Conservation (phyloP, 2,113 vertebrate species). For the Sterrhoptilus dennistouni region DNA sequence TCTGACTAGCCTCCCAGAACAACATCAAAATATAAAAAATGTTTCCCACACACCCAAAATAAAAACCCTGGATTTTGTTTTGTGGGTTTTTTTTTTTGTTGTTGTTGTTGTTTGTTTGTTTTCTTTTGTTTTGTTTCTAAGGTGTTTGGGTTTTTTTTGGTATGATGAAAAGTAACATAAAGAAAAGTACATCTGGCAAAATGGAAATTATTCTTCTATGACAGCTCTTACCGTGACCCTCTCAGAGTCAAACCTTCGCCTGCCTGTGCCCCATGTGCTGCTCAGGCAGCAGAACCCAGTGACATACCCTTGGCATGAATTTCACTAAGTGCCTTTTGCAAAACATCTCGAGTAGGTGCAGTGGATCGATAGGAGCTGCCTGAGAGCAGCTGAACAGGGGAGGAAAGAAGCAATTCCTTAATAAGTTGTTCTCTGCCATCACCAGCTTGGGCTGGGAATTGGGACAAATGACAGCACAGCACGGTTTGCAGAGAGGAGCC, state of each 20-base stretch:
- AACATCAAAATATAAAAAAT: not conserved
- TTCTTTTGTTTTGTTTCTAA: too few species aligned
- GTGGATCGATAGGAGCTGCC: not conserved
- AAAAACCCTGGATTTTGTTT: rapidly evolving
- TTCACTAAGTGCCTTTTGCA: not conserved
- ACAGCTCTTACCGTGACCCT: not conserved
- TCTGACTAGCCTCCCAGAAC: not conserved
- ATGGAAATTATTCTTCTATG: not conserved
- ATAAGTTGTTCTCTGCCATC: not conserved
- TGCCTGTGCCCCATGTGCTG: not conserved
- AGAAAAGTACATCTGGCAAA: not conserved
- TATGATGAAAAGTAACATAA: too few species aligned
- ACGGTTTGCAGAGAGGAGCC: not conserved
- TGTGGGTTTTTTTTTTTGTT: not conserved
- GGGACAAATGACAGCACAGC: not conserved
- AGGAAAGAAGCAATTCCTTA: slow-evolving; percentile 5
- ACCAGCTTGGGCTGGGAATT: not conserved
- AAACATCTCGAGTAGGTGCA: not conserved
- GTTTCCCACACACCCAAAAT: not conserved
- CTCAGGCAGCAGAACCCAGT: not conserved
- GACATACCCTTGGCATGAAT: not conserved
- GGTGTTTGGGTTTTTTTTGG: not conserved
- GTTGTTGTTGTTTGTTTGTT: too few species aligned
- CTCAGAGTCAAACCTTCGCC: not conserved
- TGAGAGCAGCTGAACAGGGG: not conserved